Base-by-base conservation (phyloP, 2,113 vertebrate genomes). In the Noturus placidus region DNA sequence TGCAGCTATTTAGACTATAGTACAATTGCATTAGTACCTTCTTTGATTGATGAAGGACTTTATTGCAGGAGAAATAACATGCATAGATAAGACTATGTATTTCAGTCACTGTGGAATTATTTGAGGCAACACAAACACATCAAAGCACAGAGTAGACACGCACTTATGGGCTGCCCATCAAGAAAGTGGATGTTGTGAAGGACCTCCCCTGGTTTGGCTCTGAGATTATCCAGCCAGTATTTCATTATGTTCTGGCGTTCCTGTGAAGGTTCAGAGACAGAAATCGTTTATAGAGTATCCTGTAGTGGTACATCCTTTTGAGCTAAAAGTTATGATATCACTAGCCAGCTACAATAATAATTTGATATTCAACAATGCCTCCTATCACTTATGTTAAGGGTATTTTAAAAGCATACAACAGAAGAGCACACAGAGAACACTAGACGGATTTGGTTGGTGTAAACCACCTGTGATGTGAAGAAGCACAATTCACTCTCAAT, bases 141-240 rank as follows among this genome's bases (percentile, higher is more conserved):
- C 77, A 82, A 61, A 74, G 38, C 56, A 82, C 79, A 82, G 33
- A 38, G 33, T 38, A 5, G 69, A 83, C 65, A 93, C 98, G 96
- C 93, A 99, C 98, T 98, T 95, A 99, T 99, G 94, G 98, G 97
- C 94, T 99, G 98, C 9, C 98, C 98, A 92, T 99, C 98, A 67
- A 99, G 94, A 93, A 99, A 99, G 94, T 95, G 96, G 90, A 99
- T 96, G 89, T 99, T 99, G 90, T 99, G 98, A 90, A 99, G 95
- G 19, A 95, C 93, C 91, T 99, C 98, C 5, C 98, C 98, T 25
- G 97, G 96, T 94, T 98, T 98, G 93, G 98, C 97, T 0, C 97
- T 94, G 90, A 99, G 95, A 94, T 99, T 99, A 93, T 98, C 97
- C 94, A 99, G 92, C 98, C 98, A 99, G 93, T 97, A 97, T 86